Evolutionary conservation across 2,113 vertebrate genomes (phyloP).

Genomic region (Scomber scombrus): DNA sequence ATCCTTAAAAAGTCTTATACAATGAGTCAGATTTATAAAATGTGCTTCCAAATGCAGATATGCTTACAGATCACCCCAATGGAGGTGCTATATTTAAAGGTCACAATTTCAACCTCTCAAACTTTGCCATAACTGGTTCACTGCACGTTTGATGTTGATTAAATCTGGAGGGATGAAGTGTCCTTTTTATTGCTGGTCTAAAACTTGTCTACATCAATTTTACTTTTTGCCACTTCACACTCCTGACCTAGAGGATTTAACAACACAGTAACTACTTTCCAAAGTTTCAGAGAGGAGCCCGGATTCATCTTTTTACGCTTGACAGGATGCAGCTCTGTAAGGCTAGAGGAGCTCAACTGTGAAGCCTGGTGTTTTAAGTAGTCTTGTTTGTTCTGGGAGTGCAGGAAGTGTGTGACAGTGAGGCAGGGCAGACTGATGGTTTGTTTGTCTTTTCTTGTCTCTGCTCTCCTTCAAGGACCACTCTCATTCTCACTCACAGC

Average conservation of each 20-base stretch:
- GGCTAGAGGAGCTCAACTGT: conserved; percentile 39
- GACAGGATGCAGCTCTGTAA: conserved; percentile 29
- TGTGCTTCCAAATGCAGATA: background rate
- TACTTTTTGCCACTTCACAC: conserved; percentile 11
- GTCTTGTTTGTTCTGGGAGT: conserved; percentile 49
- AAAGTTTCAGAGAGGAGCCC: conserved; percentile 26
- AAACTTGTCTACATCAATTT: conserved; percentile 49
- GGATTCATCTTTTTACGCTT: conserved; percentile 38
- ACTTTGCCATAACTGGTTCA: conserved; percentile 1
- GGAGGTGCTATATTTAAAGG: conserved; percentile 25
- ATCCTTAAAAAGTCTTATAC: background rate
- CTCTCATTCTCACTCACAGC: conserved; percentile 33
- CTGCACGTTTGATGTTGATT: conserved; percentile 43
- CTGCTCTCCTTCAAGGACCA: conserved; percentile 48
- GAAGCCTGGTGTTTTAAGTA: conserved; percentile 48
- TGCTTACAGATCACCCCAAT: conserved; percentile 17
- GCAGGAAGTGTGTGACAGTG: conserved; percentile 51
- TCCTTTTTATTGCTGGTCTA: conserved; percentile 38
- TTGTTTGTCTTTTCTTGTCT: conserved; percentile 62
- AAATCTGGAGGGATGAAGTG: conserved; percentile 40
- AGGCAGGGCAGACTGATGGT: conserved; percentile 61
- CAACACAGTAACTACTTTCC: conserved; percentile 41
- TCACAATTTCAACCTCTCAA: conserved; percentile 22
- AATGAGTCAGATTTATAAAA: background rate
- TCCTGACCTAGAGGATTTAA: conserved; percentile 39